Evolutionary conservation across 2,113 vertebrate species (phyloP), one percentile per base, ranked within the genome.

Genomic region (Alethe castanea): DNA sequence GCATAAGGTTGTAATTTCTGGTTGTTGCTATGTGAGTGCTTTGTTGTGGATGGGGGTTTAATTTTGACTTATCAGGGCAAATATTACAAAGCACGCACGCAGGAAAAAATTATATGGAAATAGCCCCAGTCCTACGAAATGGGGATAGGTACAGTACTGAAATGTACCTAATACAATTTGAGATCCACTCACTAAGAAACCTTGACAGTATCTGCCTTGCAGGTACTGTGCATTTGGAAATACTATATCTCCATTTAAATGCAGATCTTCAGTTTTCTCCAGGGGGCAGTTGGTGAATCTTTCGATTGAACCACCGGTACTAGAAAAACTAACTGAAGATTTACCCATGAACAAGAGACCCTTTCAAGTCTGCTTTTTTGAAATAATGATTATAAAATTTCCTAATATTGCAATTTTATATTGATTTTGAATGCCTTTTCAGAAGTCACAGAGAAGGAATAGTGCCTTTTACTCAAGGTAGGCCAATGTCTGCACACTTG

Each of bases 211-310:
- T 97, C 96, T 97, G 98, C 98, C 98, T 98, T 94, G 96, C 96
- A 98, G 97, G 95, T 97, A 96, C 94, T 9, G 23, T 96, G 96
- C 96, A 52, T 97, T 97, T 97, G 95, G 95, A 98, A 98, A 98
- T 97, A 96, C 86, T 97, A 1, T 95, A 90, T 98, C 97, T 98
- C 97, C 94, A 97, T 98, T 98, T 98, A 98, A 98, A 98, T 97
- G 98, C 94, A 98, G 97, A 98, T 97, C 97, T 98, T 92, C 97
- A 33, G 72, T 97, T 98, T 98, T 98, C 98, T 98, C 97, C 92
- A 93, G 97, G 96, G 98, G 97, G 95, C 97, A 97, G 97, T 97
- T 98, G 98, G 97, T 2, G 50, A 97, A 96, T 97, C 97, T 98
- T 98, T 97, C 92, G 42, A 94, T 94, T 97, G 97, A 98, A 97